Evolutionary conservation across 2,113 vertebrate genomes (phyloP), one percentile per base, ranked within the genome.

Genomic region (Trichechus manatus): DNA sequence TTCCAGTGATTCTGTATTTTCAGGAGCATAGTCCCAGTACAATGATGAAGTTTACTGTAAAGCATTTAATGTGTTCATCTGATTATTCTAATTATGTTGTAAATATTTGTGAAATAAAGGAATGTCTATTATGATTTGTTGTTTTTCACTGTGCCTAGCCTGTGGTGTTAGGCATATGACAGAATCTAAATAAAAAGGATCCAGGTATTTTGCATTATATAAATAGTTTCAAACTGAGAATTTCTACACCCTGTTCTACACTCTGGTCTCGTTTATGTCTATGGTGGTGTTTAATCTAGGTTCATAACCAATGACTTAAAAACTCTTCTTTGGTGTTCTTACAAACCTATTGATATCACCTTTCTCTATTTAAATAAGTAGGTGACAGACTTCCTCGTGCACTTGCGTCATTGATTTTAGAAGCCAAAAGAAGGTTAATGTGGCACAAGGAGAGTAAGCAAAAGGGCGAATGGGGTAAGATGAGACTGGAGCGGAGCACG

Each of bases 41-140:
- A 84, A 14, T 68, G 70, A 88, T 50, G 25, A 82, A 4, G 25
- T 90, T 87, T 36, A 87, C 22, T 53, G 17, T 36, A 68, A 84
- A 88, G 11, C 17, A 56, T 14, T 25, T 68, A 4, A 0, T 59
- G 7, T 33, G 19, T 39, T 96, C 47, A 56, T 56, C 53, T 42
- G 42, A 87, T 63, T 61, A 53, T 39, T 82, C 66, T 31, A 95
- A n/a, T 36, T 59, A 44, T 56, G 0, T 61, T 79, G 31, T 31
- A 68, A 42, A 29, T 90, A 56, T 44, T 92, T 95, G 78, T 74
- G 7, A 92, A 95, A 78, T 72, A 82, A 94, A 93, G 20, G 5
- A 47, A 83, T 78, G 11, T 33, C 4, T 53, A 20, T 29, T 70
- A 27, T 66, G 93, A 53, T 44, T 75, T 59, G 78, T 70, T 87